Percentiles rank a stretch among this genome's conserved stretches.
Conservation (phyloP, 37 sponge, comb jelly and placozoan species). For the Aplysina aerophoba region DNA sequence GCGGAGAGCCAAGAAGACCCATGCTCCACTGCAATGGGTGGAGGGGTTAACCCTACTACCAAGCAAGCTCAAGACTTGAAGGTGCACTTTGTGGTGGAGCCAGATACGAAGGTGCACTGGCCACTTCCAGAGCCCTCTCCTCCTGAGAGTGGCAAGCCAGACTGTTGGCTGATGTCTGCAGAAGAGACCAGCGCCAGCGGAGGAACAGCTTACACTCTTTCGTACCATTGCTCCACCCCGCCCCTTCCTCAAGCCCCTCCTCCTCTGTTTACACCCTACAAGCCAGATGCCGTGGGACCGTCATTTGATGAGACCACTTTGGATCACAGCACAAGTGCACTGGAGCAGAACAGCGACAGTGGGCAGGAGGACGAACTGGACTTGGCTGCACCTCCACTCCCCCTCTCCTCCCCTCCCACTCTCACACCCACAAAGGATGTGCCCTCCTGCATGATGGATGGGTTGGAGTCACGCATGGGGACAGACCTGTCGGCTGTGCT, state of each 20-base stretch:
- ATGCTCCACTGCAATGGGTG: too few species aligned
- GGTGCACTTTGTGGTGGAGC: too few species aligned
- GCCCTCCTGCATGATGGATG: too few species aligned
- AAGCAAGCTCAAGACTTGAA: too few species aligned
- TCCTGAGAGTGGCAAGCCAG: too few species aligned
- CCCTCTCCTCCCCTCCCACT: constrained; percentile 6
- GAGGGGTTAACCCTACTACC: too few species aligned
- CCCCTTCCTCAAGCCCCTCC: constrained; percentile 13
- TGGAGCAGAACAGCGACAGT: background rate
- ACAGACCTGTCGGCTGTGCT: too few species aligned
- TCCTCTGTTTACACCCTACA: constrained; percentile 26
- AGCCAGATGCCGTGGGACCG: background rate
- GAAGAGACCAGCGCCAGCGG: background rate
- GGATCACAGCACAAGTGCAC: background rate
- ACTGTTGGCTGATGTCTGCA: too few species aligned
- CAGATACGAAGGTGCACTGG: too few species aligned
- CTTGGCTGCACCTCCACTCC: constrained; percentile 12
- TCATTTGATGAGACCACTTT: background rate
- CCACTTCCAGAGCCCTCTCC: too few species aligned
- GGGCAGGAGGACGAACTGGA: background rate
- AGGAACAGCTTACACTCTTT: background rate
- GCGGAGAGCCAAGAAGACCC: too few species aligned
- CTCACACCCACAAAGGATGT: background rate
- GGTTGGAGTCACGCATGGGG: too few species aligned
- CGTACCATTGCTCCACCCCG: background rate